A percentile compares a stretch with the other conserved stretches of the same genome.
phyloP scores from a whole-genome alignment of 2,113 vertebrate genomes.

The Naja naja region DNA sequence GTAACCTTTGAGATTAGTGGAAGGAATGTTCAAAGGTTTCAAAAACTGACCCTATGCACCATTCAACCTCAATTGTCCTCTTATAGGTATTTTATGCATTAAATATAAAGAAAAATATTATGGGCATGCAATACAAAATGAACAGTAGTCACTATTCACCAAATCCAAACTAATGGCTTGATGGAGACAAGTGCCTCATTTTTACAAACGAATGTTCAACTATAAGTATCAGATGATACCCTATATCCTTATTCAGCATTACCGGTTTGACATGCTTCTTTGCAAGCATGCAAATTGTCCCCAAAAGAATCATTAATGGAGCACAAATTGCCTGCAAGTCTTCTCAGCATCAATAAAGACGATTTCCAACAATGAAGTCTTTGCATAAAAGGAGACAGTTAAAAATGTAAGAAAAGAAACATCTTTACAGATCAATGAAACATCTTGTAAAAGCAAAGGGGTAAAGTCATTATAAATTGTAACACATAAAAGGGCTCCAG shows the following conservation, averaged over 20 bases:
- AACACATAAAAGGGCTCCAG: neutral
- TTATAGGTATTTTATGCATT: neutral
- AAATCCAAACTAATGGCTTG: neutral
- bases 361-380: neutral
- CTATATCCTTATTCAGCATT: neutral
- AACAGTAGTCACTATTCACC: conserved; percentile 1
- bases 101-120: neutral
- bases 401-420: conserved; percentile 12
- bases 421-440: neutral
- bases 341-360: neutral
- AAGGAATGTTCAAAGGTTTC: neutral
- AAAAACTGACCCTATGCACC: neutral
- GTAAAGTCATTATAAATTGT: neutral
- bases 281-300: neutral
- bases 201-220: conserved; percentile 13
- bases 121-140: neutral
- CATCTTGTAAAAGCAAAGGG: neutral
- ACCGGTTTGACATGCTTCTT: neutral
- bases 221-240: neutral
- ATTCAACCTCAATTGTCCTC: neutral
- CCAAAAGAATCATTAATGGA: neutral
- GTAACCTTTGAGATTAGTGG: neutral
- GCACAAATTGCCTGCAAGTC: neutral
- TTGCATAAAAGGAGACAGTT: conserved; percentile 4
- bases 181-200: neutral